phyloP scores from a whole-genome alignment of 2,113 vertebrate species.

The Isichthys henryi region DNA sequence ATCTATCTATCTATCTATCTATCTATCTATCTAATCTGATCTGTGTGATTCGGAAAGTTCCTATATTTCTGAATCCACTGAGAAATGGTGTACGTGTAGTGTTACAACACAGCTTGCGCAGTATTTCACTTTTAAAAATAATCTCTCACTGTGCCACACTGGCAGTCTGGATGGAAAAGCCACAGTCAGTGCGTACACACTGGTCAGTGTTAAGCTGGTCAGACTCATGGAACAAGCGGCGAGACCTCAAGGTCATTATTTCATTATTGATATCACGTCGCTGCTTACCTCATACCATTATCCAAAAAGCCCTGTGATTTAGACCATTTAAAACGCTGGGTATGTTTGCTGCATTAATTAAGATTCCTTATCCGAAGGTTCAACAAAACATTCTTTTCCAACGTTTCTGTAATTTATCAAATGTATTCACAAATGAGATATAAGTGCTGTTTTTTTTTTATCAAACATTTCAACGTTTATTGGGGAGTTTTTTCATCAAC shows the following conservation, averaged over 20 bases:
- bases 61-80: background rate
- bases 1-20: background rate
- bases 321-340: background rate
- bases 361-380: background rate
- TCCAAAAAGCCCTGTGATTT: slow-evolving; percentile 2
- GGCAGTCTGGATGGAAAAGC: background rate
- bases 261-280: background rate
- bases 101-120: background rate
- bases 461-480: slow-evolving; percentile 17
- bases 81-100: background rate
- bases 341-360: background rate
- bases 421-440: background rate
- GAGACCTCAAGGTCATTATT: background rate
- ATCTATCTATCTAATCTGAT: too few relatives aligned
- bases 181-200: slow-evolving; percentile 26
- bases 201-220: background rate
- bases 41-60: background rate
- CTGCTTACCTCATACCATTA: background rate
- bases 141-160: background rate
- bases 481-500: slow-evolving; percentile 37
- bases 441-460: background rate
- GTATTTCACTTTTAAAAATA: background rate
- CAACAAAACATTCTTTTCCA: background rate
- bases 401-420: background rate
- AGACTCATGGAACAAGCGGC: background rate